Conservation (phyloP, 2,113 vertebrate species). For the Glaucomys volans region DNA sequence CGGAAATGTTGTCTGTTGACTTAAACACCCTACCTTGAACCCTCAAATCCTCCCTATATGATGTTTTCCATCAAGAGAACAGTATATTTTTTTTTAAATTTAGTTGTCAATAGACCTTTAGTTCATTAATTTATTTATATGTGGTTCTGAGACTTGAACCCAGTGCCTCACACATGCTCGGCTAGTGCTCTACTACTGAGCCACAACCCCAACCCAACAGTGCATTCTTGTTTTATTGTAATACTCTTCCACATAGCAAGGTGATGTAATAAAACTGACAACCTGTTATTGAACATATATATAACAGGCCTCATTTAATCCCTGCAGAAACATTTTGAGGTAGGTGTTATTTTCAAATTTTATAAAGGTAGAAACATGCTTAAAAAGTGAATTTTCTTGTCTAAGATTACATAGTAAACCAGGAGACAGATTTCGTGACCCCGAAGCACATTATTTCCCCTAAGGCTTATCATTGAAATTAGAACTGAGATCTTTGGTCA, state of each 20-base stretch:
- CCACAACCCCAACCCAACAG: not conserved
- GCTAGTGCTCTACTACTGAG: no score
- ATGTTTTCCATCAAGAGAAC: not conserved
- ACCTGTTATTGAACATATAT: not conserved
- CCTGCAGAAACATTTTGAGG: slow-evolving; percentile 7
- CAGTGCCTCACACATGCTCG: no score
- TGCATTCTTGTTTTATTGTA: slow-evolving; percentile 6
- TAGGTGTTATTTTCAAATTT: slow-evolving; percentile 27
- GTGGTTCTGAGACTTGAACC: no score
- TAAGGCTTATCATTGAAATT: slow-evolving; percentile 10
- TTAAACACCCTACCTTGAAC: not conserved
- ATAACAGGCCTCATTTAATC: slow-evolving; percentile 35
- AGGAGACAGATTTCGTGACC: not conserved
- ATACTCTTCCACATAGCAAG: not conserved
- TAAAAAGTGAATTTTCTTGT: not conserved
- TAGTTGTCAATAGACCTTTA: no score
- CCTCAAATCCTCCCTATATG: not conserved
- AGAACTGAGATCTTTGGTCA: slow-evolving; percentile 15
- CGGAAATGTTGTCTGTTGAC: not conserved
- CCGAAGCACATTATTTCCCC: not conserved
- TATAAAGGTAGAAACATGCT: slow-evolving; percentile 14
- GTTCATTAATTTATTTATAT: no score
- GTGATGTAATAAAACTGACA: slow-evolving; percentile 42
- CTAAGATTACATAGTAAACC: slow-evolving; percentile 33
- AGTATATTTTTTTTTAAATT: slow-evolving; percentile 11